A percentile compares a stretch with the other conserved stretches of the same genome.
Evolutionary conservation across 2,113 vertebrate species (phyloP).

Genomic region (Aramus guarauna): DNA sequence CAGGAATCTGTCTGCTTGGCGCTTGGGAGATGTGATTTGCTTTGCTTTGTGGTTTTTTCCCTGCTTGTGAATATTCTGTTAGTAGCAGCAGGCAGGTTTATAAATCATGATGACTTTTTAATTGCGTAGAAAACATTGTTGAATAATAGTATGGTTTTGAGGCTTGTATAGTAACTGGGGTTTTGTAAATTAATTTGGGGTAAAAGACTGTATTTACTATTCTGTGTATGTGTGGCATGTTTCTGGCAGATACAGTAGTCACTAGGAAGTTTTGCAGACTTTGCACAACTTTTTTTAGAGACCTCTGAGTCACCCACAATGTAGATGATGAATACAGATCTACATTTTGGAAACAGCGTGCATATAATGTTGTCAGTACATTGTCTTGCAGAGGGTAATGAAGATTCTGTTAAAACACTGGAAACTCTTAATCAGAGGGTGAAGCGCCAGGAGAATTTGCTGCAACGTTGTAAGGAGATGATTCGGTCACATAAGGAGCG

Average conservation of each 20-base stretch:
- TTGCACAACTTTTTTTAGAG: background rate
- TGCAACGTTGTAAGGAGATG: slow-evolving; percentile 87
- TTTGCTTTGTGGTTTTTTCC: background rate
- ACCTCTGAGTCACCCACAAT: fast-evolving
- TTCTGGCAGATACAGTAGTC: background rate
- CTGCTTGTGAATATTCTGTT: background rate
- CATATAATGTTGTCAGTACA: background rate
- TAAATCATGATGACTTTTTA: background rate
- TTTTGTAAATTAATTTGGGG: background rate
- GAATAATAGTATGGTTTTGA: background rate
- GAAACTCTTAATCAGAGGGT: slow-evolving; percentile 85
- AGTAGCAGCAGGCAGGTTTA: background rate
- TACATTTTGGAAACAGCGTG: background rate
- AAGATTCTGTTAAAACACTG: slow-evolving; percentile 74
- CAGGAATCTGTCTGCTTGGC: background rate
- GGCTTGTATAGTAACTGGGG: background rate
- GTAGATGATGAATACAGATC: background rate
- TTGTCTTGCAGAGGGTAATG: slow-evolving; percentile 72
- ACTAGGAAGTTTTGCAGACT: background rate
- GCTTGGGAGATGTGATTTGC: background rate
- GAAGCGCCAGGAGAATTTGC: slow-evolving; percentile 87
- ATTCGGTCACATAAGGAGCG: slow-evolving; percentile 85
- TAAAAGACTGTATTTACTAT: background rate
- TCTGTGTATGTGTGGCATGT: background rate
- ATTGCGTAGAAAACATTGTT: background rate